Base-by-base conservation (phyloP, 2,888 invertebrate species). In the Cataglyphis rosenhaueri region DNA sequence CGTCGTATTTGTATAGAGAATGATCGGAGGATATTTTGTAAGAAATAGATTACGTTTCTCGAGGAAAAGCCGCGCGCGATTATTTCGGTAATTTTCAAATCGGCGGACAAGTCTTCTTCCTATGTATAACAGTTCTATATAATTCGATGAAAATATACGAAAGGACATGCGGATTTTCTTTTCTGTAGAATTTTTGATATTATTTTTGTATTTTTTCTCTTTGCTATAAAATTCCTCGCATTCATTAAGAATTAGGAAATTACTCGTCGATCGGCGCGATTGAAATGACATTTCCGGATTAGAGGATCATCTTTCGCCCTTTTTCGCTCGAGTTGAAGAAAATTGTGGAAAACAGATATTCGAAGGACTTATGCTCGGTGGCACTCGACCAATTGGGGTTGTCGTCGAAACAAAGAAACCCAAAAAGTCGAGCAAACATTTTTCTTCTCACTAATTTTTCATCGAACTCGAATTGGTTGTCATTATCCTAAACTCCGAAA, bases 401-500 rank as follows among this genome's bases (percentile, higher is more conserved):
- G 81, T 76, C 65, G n/a, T 4, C 32, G 15, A 70, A 25, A 29
- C 2, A 38, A 71, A 62, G 71, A 85, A 81, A 70, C 84, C 82
- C 78, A 21, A 29, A 59, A 9, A 64, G 82, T 84, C 70, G 86
- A 81, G 48, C 18, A 12, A 41, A 1, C 38, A 18, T 55, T 32
- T 29, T n/a, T n/a, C 55, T 25, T 74, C 15, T 21, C 32, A 44
- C n/a, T 21, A 38, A 38, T 29, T 70, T 59, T 18, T 57, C 21
- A 0, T 44, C 18, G 3, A 68, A n/a, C 6, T 68, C 9, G 9
- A 64, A 41, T 12, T 41, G 2, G 1, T 62, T 5, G 12, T 73
- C 35, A 1, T 1, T n/a, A 21, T 21, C 41, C 0, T 62, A 32
- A 65, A 41, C 9, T n/a, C 8, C 9, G 8, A 35, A 65, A 12